Conservation (phyloP, 1,140 invertebrate species). For the Papilio aristodemus region DNA sequence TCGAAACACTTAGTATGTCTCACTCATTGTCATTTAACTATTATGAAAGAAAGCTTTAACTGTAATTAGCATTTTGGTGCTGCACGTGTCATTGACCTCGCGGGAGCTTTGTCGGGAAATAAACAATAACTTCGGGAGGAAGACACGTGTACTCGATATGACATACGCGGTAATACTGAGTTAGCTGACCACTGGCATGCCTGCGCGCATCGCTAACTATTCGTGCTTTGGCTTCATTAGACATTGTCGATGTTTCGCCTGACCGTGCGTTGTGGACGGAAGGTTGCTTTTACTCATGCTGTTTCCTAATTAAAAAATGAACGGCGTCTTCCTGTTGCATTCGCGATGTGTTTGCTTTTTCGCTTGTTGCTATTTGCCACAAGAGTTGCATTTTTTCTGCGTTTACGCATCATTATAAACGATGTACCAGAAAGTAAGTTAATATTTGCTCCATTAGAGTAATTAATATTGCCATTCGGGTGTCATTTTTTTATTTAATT, state of each 20-base stretch:
- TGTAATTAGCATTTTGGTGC: conserved; percentile 48
- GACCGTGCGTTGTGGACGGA: conserved; percentile 66
- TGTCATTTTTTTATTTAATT: no score
- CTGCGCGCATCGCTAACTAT: conserved; percentile 52
- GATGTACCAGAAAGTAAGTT: conserved; percentile 6
- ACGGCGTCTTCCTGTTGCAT: conserved; percentile 55
- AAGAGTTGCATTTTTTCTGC: not conserved
- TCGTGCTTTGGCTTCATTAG: conserved; percentile 70
- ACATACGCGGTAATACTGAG: conserved; percentile 67
- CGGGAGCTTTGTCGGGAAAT: conserved; percentile 44
- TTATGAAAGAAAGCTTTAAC: conserved; percentile 42
- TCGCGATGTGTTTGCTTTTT: conserved; percentile 37
- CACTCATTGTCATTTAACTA: conserved; percentile 40
- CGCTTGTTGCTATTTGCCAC: conserved; percentile 32
- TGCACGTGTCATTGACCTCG: conserved; percentile 64
- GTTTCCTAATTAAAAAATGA: conserved; percentile 77
- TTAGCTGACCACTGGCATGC: conserved; percentile 60
- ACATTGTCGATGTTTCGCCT: conserved; percentile 70
- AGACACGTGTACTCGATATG: conserved; percentile 54
- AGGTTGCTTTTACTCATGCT: conserved; percentile 72
- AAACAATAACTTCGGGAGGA: conserved; percentile 40
- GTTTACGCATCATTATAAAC: not conserved
- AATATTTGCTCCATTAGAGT: not conserved
- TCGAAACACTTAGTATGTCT: conserved; percentile 26
- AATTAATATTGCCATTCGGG: not conserved